phyloP scores from a whole-genome alignment of 2,797 vertebrate genomes.

The Acanthopagrus latus region DNA sequence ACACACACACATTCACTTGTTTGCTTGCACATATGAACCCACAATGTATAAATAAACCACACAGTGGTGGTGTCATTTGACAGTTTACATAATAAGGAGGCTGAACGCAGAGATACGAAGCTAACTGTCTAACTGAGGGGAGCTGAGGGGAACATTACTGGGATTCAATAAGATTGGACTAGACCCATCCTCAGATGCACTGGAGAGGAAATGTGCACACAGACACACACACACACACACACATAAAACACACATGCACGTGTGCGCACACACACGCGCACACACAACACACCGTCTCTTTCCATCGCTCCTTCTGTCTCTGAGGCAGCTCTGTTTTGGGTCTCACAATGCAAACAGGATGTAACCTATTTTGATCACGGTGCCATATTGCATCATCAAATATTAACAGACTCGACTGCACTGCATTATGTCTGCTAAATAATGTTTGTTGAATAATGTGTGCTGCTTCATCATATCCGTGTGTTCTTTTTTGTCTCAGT shows the following conservation, averaged over 20 bases:
- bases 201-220: slow-evolving; percentile 56
- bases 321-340: slow-evolving; percentile 75
- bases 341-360: slow-evolving; percentile 84
- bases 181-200: slow-evolving; percentile 68
- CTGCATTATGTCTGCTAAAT: slow-evolving; percentile 82
- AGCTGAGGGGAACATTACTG: slow-evolving; percentile 68
- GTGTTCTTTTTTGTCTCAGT: slow-evolving; percentile 30
- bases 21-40: slow-evolving; percentile 55
- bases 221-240: slow-evolving; percentile 23
- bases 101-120: slow-evolving; percentile 62
- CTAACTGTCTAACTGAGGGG: slow-evolving; percentile 64
- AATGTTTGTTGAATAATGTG: slow-evolving; percentile 74
- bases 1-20: slow-evolving; percentile 31
- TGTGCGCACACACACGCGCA: slow-evolving; percentile 30
- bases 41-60: slow-evolving; percentile 64
- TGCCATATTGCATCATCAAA: slow-evolving; percentile 89
- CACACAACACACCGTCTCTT: slow-evolving; percentile 49
- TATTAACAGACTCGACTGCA: slow-evolving; percentile 82
- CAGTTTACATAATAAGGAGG: slow-evolving; percentile 75
- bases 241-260: slow-evolving; percentile 25
- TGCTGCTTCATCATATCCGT: slow-evolving; percentile 44
- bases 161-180: slow-evolving; percentile 73
- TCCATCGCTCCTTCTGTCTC: slow-evolving; percentile 61
- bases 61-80: slow-evolving; percentile 64
- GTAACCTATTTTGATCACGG: slow-evolving; percentile 87